Base-by-base conservation (phyloP, 2,113 vertebrate genomes). In the Plectropomus leopardus region DNA sequence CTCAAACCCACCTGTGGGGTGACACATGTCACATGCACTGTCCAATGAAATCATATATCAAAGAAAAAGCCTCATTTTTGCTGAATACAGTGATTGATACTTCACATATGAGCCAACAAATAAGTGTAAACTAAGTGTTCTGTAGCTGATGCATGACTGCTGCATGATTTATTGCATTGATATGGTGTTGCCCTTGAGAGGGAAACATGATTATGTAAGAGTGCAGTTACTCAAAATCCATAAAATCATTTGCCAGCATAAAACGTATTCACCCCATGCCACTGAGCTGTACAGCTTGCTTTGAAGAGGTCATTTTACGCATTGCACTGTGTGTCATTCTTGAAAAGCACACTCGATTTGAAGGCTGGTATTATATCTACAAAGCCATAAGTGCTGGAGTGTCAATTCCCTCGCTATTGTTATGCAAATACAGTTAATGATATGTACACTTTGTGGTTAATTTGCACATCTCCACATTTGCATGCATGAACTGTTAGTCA, bases 101-200 rank as follows among this genome's bases (percentile, higher is more conserved):
- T 68, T 69, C 45, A 66, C 45, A 53, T 50, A 58, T 58, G 53
- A 79, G 48, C 55, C 54, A 30, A 55, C 54, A 60, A 58, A 36
- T 72, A 54, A 69, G 66, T 51, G 36, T 48, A 30, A 71, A 83
- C 30, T 64, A 19, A 23, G 16, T 53, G 44, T 50, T 74, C 10
- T 51, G 78, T n/a, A 40, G 65, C 65, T 40, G 51, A 75, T 76
- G 61, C 72, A 72, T 65, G 86, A 75, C 64, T 19, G 21, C 73
- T 26, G 64, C 21, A 57, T 84, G 79, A 82, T 91, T 77, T 70
- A 86, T 86, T 90, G 64, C 69, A 64, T 82, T 76, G 83, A 89
- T 91, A 82, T 74, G 54, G 75, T 69, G 64, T 72, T 79, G 82
- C 72, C 72, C 71, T 73, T 58, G 72, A 82, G 65, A 86, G 68